Conservation (phyloP, 2,888 invertebrate species). For the Apodemia duryi region DNA sequence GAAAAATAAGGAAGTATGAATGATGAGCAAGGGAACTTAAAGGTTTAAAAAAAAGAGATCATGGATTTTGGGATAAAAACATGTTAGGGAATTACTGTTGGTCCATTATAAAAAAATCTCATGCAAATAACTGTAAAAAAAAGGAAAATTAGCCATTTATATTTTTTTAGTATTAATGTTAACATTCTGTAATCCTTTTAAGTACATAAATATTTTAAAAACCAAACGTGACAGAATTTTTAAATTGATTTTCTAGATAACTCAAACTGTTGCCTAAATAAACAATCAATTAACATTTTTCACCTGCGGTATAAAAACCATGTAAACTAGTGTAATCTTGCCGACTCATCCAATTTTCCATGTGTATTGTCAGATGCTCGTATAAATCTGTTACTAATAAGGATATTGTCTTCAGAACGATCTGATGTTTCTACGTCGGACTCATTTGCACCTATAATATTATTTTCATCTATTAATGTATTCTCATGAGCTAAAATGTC, state of each 20-base stretch:
- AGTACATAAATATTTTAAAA: not conserved
- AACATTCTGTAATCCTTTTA: not conserved
- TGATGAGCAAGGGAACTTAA: not conserved
- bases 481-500: not conserved
- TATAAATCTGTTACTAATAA: constrained; percentile 5
- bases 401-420: constrained; percentile 6
- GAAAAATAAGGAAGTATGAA: not conserved
- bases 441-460: not conserved
- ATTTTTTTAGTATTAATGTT: too few relatives aligned
- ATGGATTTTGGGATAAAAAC: not conserved
- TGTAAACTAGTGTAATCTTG: constrained; percentile 1
- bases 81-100: not conserved
- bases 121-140: too few relatives aligned
- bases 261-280: not conserved
- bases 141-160: too few relatives aligned
- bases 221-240: not conserved
- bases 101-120: too few relatives aligned
- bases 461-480: not conserved
- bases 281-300: not conserved
- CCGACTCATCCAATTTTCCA: not conserved
- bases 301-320: not conserved
- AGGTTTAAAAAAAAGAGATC: not conserved
- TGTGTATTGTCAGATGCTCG: not conserved
- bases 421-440: constrained; percentile 5
- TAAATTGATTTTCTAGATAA: not conserved